phyloP scores from a whole-genome alignment of 92 coral and sea anemone species.

The Porites evermanni region DNA sequence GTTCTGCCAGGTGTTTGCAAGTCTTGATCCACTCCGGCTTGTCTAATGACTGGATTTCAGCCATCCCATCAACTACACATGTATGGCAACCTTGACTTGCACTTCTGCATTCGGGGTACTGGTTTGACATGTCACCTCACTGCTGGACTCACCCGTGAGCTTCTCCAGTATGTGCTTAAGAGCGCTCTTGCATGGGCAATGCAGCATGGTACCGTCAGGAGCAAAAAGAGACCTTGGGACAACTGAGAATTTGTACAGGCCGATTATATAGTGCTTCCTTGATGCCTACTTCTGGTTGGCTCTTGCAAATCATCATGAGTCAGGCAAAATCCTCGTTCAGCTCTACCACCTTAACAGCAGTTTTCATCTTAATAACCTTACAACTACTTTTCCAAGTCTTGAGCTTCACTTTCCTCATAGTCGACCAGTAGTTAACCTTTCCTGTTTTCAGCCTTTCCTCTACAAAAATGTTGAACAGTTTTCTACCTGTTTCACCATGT shows the following conservation, averaged over 20 bases:
- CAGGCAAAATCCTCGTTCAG: slow-evolving; percentile 58
- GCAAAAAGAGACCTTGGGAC: slow-evolving; percentile 73
- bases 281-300: slow-evolving; percentile 58
- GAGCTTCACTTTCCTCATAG: slow-evolving; percentile 59
- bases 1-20: slow-evolving; percentile 63
- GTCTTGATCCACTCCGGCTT: slow-evolving; percentile 43
- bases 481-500: slow-evolving; percentile 38
- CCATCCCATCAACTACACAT: slow-evolving; percentile 66
- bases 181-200: slow-evolving; percentile 64
- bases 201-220: slow-evolving; percentile 66
- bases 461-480: background rate
- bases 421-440: slow-evolving; percentile 33
- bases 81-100: background rate
- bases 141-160: slow-evolving; percentile 24
- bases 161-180: slow-evolving; percentile 74
- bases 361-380: slow-evolving; percentile 15
- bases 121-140: slow-evolving; percentile 7
- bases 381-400: slow-evolving; percentile 35
- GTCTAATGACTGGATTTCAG: slow-evolving; percentile 65
- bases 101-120: background rate
- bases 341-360: slow-evolving; percentile 32
- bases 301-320: slow-evolving; percentile 32
- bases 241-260: slow-evolving; percentile 48
- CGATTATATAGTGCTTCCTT: slow-evolving; percentile 50
- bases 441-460: background rate